Base-by-base conservation (phyloP, 1,140 invertebrate genomes). In the Agraylea sexmaculata region DNA sequence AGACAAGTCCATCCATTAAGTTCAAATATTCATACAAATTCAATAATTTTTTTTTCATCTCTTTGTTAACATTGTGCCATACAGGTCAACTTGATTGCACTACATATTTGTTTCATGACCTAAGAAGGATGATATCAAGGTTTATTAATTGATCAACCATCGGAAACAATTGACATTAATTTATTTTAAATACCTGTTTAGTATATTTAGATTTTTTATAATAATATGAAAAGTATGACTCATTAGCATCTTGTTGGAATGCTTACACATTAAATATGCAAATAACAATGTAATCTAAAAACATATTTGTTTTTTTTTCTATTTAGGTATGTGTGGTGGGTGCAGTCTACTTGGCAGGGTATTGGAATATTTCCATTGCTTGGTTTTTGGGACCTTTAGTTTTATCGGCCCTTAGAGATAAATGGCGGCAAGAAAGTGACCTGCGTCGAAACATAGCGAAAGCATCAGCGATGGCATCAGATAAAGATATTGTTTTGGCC, bases 311-410 rank as follows among this genome's bases (percentile, higher is more conserved):
- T n/a, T n/a, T n/a, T n/a, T n/a, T n/a, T n/a, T n/a, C n/a, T n/a
- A n/a, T 48, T 32, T 31, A 70, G 57, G 47, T 70, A 25, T 60
- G 67, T 41, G 63, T 75, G 25, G 70, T 82, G 21, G 79, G 80
- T 21, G 58, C 74, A 12, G 77, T 84, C 28, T 93, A 88, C 68
- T 60, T 86, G 29, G 74, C 83, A 28, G 89, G 88, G 5, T 90
- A 89, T 55, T 80, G 85, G 73, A 77, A 85, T 53, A 80, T 86
- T 64, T 77, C 75, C 29, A 74, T 88, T 15, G 87, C 85, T 16
- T 94, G 89, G 88, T 69, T 94, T 1, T 72, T 92, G 43, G 75
- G 80, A 0, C 87, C 85, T 0, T 73, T 93, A 6, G 70, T 87
- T 19, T 62, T 88, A 13, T 78, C 80, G 6, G 80, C 87, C 28